phyloP scores from a whole-genome alignment of 2,797 vertebrate genomes.

The Cetoscarus ocellatus region DNA sequence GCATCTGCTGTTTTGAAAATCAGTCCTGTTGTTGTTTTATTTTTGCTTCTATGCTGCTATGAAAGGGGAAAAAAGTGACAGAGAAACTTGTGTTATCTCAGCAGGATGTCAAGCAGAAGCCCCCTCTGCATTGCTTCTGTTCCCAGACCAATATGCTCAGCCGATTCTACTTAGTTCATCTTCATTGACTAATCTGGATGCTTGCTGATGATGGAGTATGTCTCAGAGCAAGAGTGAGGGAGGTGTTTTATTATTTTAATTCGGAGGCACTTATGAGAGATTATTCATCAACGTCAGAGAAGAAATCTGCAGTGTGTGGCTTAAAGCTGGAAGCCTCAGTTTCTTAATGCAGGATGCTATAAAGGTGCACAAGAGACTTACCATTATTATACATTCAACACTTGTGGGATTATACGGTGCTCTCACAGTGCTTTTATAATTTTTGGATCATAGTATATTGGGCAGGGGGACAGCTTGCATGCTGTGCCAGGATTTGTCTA shows the following conservation, averaged over 20 bases:
- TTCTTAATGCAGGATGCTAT: conserved; percentile 4
- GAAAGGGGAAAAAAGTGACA: conserved; percentile 47
- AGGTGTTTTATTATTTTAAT: conserved; percentile 53
- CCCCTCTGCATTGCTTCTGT: conserved; percentile 45
- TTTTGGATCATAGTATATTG: conserved; percentile 25
- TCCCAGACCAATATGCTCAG: conserved; percentile 53
- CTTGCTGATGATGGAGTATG: conserved; percentile 33
- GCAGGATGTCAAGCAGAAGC: conserved; percentile 54
- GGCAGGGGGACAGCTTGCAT: conserved; percentile 9
- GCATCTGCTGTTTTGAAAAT: conserved; percentile 45
- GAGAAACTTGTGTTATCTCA: conserved; percentile 73
- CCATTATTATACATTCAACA: conserved; percentile 25
- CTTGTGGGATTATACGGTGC: conserved; percentile 20
- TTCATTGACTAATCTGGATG: conserved; percentile 56
- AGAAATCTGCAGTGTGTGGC: conserved; percentile 35
- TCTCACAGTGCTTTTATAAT: conserved; percentile 19
- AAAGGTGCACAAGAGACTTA: conserved; percentile 19
- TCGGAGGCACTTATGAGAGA: conserved; percentile 55
- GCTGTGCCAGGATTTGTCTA: conserved; percentile 37
- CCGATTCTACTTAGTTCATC: conserved; percentile 60
- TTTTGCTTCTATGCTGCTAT: conserved; percentile 53
- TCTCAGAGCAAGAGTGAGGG: conserved; percentile 36
- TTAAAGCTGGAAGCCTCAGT: conserved; percentile 33
- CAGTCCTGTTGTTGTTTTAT: conserved; percentile 53
- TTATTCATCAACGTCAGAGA: conserved; percentile 46